phyloP scores from a whole-genome alignment of 2,113 vertebrate species.

The Phyllopteryx taeniolatus region DNA sequence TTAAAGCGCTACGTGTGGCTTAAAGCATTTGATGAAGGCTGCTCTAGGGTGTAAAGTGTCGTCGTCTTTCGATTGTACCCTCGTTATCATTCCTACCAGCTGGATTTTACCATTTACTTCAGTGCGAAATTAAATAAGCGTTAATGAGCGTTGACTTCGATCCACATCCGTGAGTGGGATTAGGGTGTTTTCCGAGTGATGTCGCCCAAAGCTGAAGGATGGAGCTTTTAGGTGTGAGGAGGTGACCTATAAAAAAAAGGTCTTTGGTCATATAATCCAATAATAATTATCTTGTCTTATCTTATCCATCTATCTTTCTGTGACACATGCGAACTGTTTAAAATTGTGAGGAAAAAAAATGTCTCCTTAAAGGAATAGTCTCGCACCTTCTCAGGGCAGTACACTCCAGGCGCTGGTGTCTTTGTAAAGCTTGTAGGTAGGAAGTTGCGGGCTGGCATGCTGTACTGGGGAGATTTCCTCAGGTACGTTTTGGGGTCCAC shows the following conservation, averaged over 20 bases:
- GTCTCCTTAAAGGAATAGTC: neutral
- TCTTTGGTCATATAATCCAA: neutral
- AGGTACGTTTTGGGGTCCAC: slow-evolving; percentile 74
- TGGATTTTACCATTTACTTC: slow-evolving; percentile 17
- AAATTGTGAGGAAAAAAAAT: too few relatives aligned
- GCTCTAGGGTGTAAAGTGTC: neutral
- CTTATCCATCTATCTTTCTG: neutral
- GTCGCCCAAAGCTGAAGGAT: slow-evolving; percentile 81
- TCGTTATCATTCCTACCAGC: neutral
- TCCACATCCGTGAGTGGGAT: slow-evolving; percentile 63
- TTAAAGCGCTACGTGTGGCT: too few relatives aligned
- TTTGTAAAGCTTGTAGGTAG: slow-evolving; percentile 61
- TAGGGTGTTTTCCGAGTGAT: slow-evolving; percentile 78
- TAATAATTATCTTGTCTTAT: neutral
- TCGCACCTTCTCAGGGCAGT: slow-evolving; percentile 71
- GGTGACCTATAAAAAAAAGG: slow-evolving; percentile 57
- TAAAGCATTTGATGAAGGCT: too few relatives aligned
- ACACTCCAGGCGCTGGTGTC: slow-evolving; percentile 83
- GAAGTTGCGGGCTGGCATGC: slow-evolving; percentile 76
- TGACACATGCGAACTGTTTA: too few relatives aligned
- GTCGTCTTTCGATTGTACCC: neutral
- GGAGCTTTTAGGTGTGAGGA: slow-evolving; percentile 56
- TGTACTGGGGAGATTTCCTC: slow-evolving; percentile 76
- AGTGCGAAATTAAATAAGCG: neutral
- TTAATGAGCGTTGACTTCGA: neutral